Evolutionary conservation across 64 coral and sea anemone genomes (phyloP), one percentile per base, ranked within the genome.

Genomic region (Porites lutea): DNA sequence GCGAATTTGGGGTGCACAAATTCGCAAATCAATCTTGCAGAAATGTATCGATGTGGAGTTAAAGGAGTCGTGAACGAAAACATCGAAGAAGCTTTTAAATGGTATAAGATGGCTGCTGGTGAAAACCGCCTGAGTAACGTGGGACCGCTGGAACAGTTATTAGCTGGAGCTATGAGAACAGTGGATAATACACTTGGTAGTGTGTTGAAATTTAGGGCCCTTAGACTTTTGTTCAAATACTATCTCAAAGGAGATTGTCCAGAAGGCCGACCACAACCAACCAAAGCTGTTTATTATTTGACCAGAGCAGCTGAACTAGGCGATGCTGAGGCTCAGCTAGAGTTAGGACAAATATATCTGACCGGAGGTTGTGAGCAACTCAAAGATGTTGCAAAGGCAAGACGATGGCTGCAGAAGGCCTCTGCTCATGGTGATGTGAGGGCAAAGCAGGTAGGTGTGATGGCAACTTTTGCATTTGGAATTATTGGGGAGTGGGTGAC

Each of bases 211-310:
- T 3, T 81, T 7, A 52, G 49, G 14, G 95, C 90, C 13, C 54
- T 96, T 0, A 77, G 37, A 62, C 15, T 3, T 0, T 84, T 96
- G 48, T 52, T 86, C 67, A 52, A 88, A 46, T 70, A 89, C 72
- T 96, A 96, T 22, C 52, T 77, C 55, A 37, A 37, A 0, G 27
- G 27, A 37, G 27, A 37, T 37, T 37, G 27, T 37, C 27, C 27
- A 37, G 27, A 96, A 19, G 90, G 90, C 10, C 74, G 83, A 52
- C 95, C 94, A 13, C 90, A 92, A 21, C 78, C 78, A 15, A 79
- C 70, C 4, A 96, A 96, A 92, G 94, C 94, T 20, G 21, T 96
- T 5, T 89, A 92, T 18, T 96, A 96, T 75, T 86, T 96, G 2
- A 89, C 82, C 8, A 96, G 73, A 77, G 94, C 94, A n/a, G 94